Evolutionary conservation across 2,888 invertebrate genomes (phyloP).

Genomic region (Sceliomorpha sp.): DNA sequence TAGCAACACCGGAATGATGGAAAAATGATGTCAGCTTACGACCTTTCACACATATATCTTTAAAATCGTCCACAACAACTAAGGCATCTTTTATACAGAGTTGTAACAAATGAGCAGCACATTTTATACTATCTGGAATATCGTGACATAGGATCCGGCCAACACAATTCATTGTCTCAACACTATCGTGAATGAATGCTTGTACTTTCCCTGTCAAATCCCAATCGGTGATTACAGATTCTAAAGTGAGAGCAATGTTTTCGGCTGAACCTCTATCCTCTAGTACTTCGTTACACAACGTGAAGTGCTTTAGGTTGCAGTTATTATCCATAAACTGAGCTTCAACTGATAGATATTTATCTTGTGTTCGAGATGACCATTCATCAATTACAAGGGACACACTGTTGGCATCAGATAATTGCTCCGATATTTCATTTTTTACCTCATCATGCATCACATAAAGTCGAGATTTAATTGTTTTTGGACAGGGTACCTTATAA

Average conservation of each 20-base stretch:
- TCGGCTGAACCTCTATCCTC: slow-evolving; percentile 13
- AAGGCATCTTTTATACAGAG: slow-evolving; percentile 13
- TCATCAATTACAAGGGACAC: slow-evolving; percentile 13
- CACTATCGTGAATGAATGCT: slow-evolving; percentile 16
- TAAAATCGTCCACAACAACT: slow-evolving; percentile 9
- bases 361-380: slow-evolving; percentile 13
- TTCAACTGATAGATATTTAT: slow-evolving; percentile 18
- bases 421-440: neutral
- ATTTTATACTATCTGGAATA: slow-evolving; percentile 22
- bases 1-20: slow-evolving; percentile 15
- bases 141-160: no score
- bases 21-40: slow-evolving; percentile 8
- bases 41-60: slow-evolving; percentile 12
- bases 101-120: slow-evolving; percentile 17
- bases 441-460: slow-evolving; percentile 12
- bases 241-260: slow-evolving; percentile 17
- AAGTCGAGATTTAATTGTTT: slow-evolving; percentile 9
- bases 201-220: slow-evolving; percentile 12
- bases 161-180: slow-evolving; percentile 11
- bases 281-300: slow-evolving; percentile 17
- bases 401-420: neutral
- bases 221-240: slow-evolving; percentile 16
- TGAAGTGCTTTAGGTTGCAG: slow-evolving; percentile 7
- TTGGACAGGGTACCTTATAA: slow-evolving; percentile 6
- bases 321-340: slow-evolving; percentile 9